Evolutionary conservation across 2,888 invertebrate genomes (phyloP).

Genomic region (Dinocampus coccinellae): DNA sequence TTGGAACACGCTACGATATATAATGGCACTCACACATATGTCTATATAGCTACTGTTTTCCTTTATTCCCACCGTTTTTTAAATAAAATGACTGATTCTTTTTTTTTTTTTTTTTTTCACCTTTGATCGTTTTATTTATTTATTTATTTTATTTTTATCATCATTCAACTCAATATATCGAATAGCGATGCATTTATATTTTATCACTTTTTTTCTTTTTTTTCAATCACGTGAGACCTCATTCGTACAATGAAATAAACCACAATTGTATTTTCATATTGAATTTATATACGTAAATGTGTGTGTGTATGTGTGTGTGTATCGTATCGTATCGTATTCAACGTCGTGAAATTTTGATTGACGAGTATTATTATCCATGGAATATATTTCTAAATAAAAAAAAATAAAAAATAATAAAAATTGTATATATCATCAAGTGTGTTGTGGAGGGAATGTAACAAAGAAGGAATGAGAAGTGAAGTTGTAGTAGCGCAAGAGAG

Average conservation of each 20-base stretch:
- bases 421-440: background rate
- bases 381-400: background rate
- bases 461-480: background rate
- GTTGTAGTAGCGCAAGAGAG: slow-evolving; percentile 1
- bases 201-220: background rate
- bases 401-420: background rate
- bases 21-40: background rate
- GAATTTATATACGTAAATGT: background rate
- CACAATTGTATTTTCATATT: background rate
- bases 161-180: background rate
- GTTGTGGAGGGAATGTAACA: background rate
- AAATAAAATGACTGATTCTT: background rate
- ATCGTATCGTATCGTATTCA: background rate
- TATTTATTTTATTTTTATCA: background rate
- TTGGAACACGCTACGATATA: slow-evolving; percentile 24
- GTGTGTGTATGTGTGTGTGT: no score
- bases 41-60: slow-evolving; percentile 24
- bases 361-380: background rate
- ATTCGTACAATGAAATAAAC: background rate
- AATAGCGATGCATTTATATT: background rate
- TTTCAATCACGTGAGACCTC: background rate
- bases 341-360: background rate
- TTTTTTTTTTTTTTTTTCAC: background rate
- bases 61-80: slow-evolving; percentile 1
- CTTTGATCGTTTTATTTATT: background rate